Conservation (phyloP, 2,888 invertebrate genomes). For the Agrochola lychnidis region DNA sequence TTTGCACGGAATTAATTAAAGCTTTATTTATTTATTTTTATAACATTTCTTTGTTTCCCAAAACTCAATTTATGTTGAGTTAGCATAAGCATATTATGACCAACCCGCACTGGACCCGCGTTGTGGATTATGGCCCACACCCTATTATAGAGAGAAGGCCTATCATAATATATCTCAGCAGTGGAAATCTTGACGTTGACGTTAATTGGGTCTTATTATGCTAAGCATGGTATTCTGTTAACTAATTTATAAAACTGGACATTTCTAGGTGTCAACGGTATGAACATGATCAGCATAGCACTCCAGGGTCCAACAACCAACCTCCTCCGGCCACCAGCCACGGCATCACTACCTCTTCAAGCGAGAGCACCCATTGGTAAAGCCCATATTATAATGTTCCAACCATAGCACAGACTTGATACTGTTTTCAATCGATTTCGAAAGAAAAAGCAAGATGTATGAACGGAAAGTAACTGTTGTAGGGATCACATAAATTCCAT, state of each 20-base stretch:
- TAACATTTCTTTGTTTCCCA: background rate
- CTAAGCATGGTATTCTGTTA: background rate
- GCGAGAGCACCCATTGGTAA: constrained; percentile 89
- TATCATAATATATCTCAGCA: too few relatives aligned
- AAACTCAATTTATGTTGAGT: background rate
- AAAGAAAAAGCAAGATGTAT: constrained; percentile 27
- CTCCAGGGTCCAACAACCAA: constrained; percentile 87
- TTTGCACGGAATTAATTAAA: too few relatives aligned
- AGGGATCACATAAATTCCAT: background rate
- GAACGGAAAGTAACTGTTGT: background rate
- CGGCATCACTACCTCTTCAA: constrained; percentile 82
- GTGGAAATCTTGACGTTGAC: background rate
- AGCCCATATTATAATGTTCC: constrained; percentile 68
- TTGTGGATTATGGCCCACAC: too few relatives aligned
- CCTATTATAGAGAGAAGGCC: background rate
- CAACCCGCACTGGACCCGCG: too few relatives aligned
- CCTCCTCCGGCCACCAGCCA: constrained; percentile 81
- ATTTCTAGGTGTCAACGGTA: constrained; percentile 93
- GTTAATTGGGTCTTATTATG: background rate
- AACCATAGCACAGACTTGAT: constrained; percentile 56
- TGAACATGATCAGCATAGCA: constrained; percentile 92
- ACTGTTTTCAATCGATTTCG: constrained; percentile 19
- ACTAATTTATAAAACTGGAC: background rate
- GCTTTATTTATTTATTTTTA: too few relatives aligned
- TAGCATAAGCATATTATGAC: background rate